Base-by-base conservation (phyloP, 2,113 vertebrate species). In the Nothobranchius kuhntae region DNA sequence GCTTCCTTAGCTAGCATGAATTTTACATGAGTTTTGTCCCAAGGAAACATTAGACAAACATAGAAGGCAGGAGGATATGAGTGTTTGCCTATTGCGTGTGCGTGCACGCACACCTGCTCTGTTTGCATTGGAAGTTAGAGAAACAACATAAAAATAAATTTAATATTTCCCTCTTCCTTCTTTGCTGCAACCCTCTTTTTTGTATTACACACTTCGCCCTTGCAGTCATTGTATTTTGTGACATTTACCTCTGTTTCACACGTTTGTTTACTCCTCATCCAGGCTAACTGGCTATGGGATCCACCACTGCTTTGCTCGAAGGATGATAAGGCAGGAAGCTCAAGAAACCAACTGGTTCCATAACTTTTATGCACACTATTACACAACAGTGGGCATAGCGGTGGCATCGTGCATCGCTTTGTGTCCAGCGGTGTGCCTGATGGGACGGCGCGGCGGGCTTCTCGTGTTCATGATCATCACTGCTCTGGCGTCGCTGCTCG, bases 401-500 rank as follows among this genome's bases (percentile, higher is more conserved):
- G 92, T 98, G 91, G 94, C 94, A 0, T 96, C 96, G 73, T 96
- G 96, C 86, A 87, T 98, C 83, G 95, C 94, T 2, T 94, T 99
- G 93, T 99, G 97, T 65, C 92, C 95, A 0, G 96, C 95, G 0
- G 97, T 99, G 2, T 89, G 94, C 3, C 84, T 96, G 58, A 94
- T 99, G 85, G 97, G 97, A 0, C 94, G 97, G 55, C 92, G 96
- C 15, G 96, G 96, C 0, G 96, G 96, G 6, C 93, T 98, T 52
- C 93, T 98, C 61, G 93, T 96, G 78, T 98, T 98, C 88, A 97
- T 98, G 96, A 98, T 98, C 78, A 92, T 99, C 59, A 99, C 97
- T 0, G 97, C 96, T 10, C 89, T 99, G 80, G 97, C 97, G 1
- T 98, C 98, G 0, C 94, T 98, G 67, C 94, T 98, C 75, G 95